Percentiles rank a stretch among this genome's conserved stretches.
phyloP scores from a whole-genome alignment of 1,140 invertebrate species.

The Panagrolaimus sp. region DNA sequence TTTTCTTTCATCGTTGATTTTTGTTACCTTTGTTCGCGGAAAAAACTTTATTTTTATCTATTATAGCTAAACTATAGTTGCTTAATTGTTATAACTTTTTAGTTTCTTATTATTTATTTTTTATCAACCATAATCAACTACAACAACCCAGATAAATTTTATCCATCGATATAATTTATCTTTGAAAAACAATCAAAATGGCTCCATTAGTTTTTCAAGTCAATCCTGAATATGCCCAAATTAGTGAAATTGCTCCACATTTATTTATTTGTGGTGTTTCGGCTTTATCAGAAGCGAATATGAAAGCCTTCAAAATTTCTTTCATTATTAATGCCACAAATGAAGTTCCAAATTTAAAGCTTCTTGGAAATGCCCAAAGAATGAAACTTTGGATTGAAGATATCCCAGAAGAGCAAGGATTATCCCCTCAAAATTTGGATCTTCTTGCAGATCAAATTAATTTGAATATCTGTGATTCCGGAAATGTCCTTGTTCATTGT shows the following conservation, averaged over 20 bases:
- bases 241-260: constrained; percentile 51
- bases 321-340: constrained; percentile 75
- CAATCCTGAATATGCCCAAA: constrained; percentile 55
- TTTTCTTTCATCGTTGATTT: too few species aligned
- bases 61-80: too few species aligned
- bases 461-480: constrained; percentile 59
- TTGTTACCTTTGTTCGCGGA: too few species aligned
- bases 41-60: too few species aligned
- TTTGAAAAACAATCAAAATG: too few species aligned
- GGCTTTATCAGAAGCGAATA: constrained; percentile 48
- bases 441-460: constrained; percentile 67
- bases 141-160: too few species aligned
- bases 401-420: constrained; percentile 66
- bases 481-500: constrained; percentile 77
- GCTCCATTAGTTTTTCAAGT: constrained; percentile 36
- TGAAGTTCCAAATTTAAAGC: constrained; percentile 71
- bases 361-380: constrained; percentile 64
- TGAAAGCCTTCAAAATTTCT: constrained; percentile 62
- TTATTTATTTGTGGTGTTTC: constrained; percentile 55
- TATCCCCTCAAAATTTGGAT: constrained; percentile 70
- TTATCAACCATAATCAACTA: too few species aligned
- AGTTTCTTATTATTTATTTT: too few species aligned
- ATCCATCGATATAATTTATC: too few species aligned
- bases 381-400: constrained; percentile 69
- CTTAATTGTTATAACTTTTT: too few species aligned